A percentile compares a stretch with the other conserved stretches of the same genome.
Evolutionary conservation across 2,888 invertebrate species (phyloP).

Genomic region (Helleia helle): DNA sequence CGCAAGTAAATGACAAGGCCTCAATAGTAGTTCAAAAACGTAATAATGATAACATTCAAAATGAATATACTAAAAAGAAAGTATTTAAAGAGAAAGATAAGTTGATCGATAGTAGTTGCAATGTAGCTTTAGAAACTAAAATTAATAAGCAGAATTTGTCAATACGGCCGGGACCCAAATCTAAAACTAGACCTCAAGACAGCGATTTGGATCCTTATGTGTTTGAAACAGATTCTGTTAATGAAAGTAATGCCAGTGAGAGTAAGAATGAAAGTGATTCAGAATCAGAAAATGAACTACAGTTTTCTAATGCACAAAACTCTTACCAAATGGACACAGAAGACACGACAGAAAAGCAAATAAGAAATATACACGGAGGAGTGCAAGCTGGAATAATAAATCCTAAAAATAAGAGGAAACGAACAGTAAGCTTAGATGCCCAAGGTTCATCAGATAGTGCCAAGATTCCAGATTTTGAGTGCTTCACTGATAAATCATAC

Average conservation of each 20-base stretch:
- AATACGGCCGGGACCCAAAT: slow-evolving; percentile 41
- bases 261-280: slow-evolving; percentile 29
- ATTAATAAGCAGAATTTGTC: slow-evolving; percentile 18
- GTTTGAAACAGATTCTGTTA: slow-evolving; percentile 50
- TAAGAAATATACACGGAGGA: slow-evolving; percentile 33
- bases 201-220: slow-evolving; percentile 42
- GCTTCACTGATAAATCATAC: slow-evolving; percentile 56
- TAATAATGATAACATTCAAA: slow-evolving; percentile 27
- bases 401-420: slow-evolving; percentile 46
- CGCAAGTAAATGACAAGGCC: slow-evolving; percentile 19
- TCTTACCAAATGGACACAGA: too few relatives aligned
- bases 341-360: slow-evolving; percentile 47
- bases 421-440: slow-evolving; percentile 27
- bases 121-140: slow-evolving; percentile 5
- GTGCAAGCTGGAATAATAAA: slow-evolving; percentile 57
- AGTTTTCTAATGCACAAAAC: slow-evolving; percentile 43
- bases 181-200: slow-evolving; percentile 36
- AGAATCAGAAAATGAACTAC: slow-evolving; percentile 46
- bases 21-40: slow-evolving; percentile 41
- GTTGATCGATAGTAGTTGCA: slow-evolving; percentile 16
- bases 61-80: slow-evolving; percentile 24
- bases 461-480: slow-evolving; percentile 34
- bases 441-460: slow-evolving; percentile 14
- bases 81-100: slow-evolving; percentile 33
- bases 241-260: slow-evolving; percentile 35